phyloP scores from a whole-genome alignment of 2,113 vertebrate species.

The Cyrtonyx montezumae region DNA sequence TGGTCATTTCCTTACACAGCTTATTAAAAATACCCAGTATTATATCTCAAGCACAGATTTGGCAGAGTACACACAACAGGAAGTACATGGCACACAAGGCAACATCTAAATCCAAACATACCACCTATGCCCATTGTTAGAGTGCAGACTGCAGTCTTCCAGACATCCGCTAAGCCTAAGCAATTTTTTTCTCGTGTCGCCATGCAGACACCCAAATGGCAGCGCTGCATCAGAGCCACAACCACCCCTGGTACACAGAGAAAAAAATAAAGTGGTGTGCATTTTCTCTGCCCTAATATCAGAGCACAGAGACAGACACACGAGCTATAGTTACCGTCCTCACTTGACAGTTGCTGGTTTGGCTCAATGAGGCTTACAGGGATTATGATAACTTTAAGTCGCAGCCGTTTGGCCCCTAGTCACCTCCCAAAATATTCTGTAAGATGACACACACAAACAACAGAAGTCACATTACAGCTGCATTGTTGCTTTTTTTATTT shows the following conservation, averaged over 20 bases:
- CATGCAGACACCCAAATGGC: not conserved
- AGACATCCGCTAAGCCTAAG: not conserved
- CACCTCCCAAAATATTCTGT: slow-evolving; percentile 72
- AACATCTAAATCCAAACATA: not conserved
- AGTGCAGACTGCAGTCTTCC: not conserved
- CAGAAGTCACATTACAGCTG: slow-evolving; percentile 61
- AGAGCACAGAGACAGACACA: slow-evolving; percentile 4
- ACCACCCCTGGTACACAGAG: not conserved
- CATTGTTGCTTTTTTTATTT: not conserved
- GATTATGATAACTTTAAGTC: slow-evolving; percentile 56
- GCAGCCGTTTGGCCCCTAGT: slow-evolving; percentile 35
- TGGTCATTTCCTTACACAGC: not conserved
- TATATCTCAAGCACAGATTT: not conserved
- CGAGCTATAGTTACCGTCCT: slow-evolving; percentile 42
- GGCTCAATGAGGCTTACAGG: slow-evolving; percentile 50
- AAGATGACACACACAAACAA: slow-evolving; percentile 58
- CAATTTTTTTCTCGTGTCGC: not conserved
- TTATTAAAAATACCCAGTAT: not conserved
- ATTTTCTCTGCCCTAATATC: not conserved
- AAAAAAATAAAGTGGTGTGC: not conserved
- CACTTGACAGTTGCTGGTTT: slow-evolving; percentile 70
- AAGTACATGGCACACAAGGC: not conserved
- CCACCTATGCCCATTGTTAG: not conserved
- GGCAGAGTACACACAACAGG: not conserved
- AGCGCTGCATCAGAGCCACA: not conserved